Evolutionary conservation across 1,140 invertebrate species (phyloP).

Genomic region (Drosophila setifemur): DNA sequence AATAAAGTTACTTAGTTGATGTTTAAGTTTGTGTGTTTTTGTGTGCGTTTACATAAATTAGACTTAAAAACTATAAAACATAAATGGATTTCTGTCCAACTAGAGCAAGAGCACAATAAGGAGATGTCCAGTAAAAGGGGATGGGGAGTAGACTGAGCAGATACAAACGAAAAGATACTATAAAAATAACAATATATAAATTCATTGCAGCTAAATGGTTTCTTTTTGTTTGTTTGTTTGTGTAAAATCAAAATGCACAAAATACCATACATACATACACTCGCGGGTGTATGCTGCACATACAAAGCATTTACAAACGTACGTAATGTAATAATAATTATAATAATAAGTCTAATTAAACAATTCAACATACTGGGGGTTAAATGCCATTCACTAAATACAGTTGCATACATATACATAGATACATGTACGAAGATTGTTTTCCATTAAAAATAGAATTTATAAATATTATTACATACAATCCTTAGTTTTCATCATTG

Average conservation of each 20-base stretch:
- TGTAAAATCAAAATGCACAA: conserved; percentile 44
- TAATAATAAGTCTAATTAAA: conserved; percentile 69
- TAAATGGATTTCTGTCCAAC: conserved; percentile 60
- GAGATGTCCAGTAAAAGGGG: background rate
- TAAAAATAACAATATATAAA: conserved; percentile 45
- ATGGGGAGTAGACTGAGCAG: conserved; percentile 17
- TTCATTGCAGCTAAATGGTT: conserved; percentile 49
- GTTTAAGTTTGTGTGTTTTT: conserved; percentile 36
- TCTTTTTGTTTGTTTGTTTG: background rate
- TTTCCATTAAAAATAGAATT: conserved; percentile 31
- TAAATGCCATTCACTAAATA: conserved; percentile 78
- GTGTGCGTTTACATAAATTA: conserved; percentile 67
- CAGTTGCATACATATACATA: conserved; percentile 43
- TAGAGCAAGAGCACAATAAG: conserved; percentile 54
- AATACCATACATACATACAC: background rate
- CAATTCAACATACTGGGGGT: conserved; percentile 65
- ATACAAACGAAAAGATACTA: conserved; percentile 18
- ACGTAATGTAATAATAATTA: conserved; percentile 44
- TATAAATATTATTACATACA: conserved; percentile 58
- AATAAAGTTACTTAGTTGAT: conserved; percentile 75
- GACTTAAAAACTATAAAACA: conserved; percentile 77
- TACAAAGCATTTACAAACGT: conserved; percentile 38
- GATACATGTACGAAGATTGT: conserved; percentile 27
- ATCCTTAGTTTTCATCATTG: conserved; percentile 43
- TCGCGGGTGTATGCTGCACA: background rate